phyloP scores from a whole-genome alignment of 1,140 invertebrate species.

The Proctacanthus coquilletti region DNA sequence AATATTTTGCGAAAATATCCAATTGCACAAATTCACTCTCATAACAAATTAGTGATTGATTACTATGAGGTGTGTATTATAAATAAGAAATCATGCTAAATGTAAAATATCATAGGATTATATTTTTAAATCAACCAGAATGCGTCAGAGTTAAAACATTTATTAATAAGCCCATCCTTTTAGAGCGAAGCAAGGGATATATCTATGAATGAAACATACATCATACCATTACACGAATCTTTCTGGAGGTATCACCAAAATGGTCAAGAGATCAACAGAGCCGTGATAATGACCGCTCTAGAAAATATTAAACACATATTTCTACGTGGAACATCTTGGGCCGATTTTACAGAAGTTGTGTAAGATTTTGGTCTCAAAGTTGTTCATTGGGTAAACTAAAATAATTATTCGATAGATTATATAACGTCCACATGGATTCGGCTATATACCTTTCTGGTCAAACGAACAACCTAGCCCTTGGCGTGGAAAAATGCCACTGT shows the following conservation, averaged over 20 bases:
- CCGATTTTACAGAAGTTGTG: conserved; percentile 45
- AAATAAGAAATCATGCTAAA: conserved; percentile 12
- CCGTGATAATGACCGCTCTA: conserved; percentile 72
- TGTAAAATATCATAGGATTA: too few relatives aligned
- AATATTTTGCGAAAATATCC: conserved; percentile 47
- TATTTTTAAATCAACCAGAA: neutral
- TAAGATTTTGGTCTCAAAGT: conserved; percentile 25
- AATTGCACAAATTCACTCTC: conserved; percentile 69
- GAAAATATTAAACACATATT: conserved; percentile 72
- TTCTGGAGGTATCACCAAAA: conserved; percentile 33
- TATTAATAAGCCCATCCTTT: too few relatives aligned
- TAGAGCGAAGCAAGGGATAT: conserved; percentile 19
- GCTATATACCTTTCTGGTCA: conserved; percentile 47
- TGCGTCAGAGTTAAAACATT: conserved; percentile 2
- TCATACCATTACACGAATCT: conserved; percentile 39
- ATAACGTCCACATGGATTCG: conserved; percentile 67
- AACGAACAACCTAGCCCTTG: conserved; percentile 46
- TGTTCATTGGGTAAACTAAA: neutral
- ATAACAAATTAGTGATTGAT: conserved; percentile 58
- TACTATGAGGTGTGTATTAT: conserved; percentile 58
- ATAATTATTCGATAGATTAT: conserved; percentile 36
- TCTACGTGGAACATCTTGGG: conserved; percentile 55
- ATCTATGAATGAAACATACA: conserved; percentile 20
- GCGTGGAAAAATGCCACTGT: conserved; percentile 82
- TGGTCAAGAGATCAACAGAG: conserved; percentile 39